phyloP scores from a whole-genome alignment of 2,888 invertebrate genomes.

The Microctonus aethiopoides region DNA sequence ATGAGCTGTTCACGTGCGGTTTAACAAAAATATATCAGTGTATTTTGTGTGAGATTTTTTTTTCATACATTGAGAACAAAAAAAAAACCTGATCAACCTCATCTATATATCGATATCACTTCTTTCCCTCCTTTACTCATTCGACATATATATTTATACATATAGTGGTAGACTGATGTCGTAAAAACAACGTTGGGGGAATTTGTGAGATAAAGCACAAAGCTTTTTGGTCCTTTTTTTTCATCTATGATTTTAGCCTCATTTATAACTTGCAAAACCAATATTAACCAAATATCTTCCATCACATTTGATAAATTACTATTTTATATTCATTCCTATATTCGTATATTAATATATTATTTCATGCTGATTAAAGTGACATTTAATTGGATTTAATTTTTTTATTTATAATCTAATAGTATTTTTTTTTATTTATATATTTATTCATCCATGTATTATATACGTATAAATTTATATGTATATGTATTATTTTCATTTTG shows the following conservation, averaged over 20 bases:
- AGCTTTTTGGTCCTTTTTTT: background rate
- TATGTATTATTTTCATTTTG: background rate
- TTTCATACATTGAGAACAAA: too few species aligned
- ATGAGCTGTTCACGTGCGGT: background rate
- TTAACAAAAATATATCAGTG: background rate
- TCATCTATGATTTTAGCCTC: background rate
- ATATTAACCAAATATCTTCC: background rate
- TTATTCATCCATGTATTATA: too few species aligned
- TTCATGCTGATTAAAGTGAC: too few species aligned
- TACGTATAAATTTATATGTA: too few species aligned
- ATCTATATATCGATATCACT: background rate
- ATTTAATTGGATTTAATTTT: too few species aligned
- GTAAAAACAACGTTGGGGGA: background rate
- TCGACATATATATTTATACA: background rate
- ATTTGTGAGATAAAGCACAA: background rate
- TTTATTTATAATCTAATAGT: background rate
- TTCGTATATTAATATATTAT: too few species aligned
- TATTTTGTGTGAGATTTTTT: too few species aligned
- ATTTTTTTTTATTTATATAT: background rate
- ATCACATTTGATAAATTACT: too few species aligned
- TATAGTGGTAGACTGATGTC: conserved; percentile 10
- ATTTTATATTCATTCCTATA: too few species aligned
- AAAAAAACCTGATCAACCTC: background rate
- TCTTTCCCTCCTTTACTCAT: background rate
- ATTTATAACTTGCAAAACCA: background rate